Conservation (phyloP, 2,797 vertebrate genomes). For the Megaceryle alcyon region DNA sequence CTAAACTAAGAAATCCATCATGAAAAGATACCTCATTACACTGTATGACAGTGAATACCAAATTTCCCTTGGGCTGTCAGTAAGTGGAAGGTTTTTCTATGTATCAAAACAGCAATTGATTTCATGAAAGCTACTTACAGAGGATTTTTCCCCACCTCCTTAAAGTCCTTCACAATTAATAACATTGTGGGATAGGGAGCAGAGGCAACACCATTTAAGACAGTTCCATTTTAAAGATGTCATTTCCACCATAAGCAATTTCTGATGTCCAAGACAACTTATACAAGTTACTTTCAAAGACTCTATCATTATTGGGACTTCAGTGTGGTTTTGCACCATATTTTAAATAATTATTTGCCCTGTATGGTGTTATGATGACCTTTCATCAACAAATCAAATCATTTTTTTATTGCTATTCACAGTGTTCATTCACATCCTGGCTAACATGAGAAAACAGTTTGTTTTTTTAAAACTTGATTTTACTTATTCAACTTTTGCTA, state of each 20-base stretch:
- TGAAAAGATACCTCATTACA: conserved; percentile 27
- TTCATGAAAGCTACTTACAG: not conserved
- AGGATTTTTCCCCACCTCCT: not conserved
- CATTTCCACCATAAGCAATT: not conserved
- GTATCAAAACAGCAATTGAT: not conserved
- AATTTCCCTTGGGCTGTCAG: not conserved
- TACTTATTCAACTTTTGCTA: not conserved
- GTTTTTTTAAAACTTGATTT: not conserved
- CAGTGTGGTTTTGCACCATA: not conserved
- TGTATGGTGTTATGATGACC: not conserved
- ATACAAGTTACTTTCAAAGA: not conserved
- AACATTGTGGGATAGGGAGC: not conserved
- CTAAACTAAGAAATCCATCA: not conserved
- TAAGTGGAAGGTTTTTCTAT: not conserved
- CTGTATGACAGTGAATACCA: not conserved
- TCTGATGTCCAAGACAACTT: not conserved
- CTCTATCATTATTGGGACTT: not conserved
- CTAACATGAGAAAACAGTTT: not conserved
- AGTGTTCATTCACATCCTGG: not conserved
- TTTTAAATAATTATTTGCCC: not conserved
- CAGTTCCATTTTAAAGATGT: not conserved
- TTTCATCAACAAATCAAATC: not conserved
- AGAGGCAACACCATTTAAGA: not conserved
- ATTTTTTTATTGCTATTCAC: not conserved
- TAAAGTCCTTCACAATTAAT: not conserved